A percentile compares a stretch with the other conserved stretches of the same genome.
Evolutionary conservation across 2,797 vertebrate genomes (phyloP).

Genomic region (Gambusia yucatana): DNA sequence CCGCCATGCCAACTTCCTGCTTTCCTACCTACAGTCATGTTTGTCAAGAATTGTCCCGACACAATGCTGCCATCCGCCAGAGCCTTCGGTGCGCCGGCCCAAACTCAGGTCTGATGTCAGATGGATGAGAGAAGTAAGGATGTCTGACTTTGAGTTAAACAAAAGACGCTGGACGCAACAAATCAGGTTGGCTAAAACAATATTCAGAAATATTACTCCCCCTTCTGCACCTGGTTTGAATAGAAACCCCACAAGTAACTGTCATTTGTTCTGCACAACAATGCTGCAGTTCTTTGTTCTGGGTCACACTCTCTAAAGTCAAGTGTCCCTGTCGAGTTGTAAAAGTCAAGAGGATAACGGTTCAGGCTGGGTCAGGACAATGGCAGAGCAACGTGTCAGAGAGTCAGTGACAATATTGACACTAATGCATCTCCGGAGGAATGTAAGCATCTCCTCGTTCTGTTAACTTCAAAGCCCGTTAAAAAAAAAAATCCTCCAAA

Average conservation of each 20-base stretch:
- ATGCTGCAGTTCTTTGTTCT: not conserved
- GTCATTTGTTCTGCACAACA: not conserved
- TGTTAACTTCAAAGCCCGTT: conserved; percentile 23
- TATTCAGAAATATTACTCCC: not conserved
- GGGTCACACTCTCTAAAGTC: not conserved
- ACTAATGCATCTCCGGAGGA: conserved; percentile 22
- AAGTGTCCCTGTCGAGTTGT: conserved; percentile 4
- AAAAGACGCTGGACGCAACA: conserved; percentile 1
- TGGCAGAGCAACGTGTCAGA: conserved; percentile 2
- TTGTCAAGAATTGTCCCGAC: conserved; percentile 74
- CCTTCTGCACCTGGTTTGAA: not conserved
- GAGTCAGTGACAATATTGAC: conserved; percentile 21
- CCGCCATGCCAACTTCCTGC: conserved; percentile 73
- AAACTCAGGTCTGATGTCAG: conserved; percentile 33
- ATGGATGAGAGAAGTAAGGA: conserved; percentile 13
- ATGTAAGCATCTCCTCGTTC: not conserved
- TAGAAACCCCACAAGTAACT: not conserved
- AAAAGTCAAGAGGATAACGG: conserved; percentile 14
- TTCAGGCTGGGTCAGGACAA: conserved; percentile 8
- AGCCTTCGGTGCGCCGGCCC: not conserved
- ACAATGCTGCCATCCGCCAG: conserved; percentile 63
- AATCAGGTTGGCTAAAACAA: not conserved
- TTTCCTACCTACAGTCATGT: conserved; percentile 67
- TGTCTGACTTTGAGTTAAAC: conserved; percentile 5
- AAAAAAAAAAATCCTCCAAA: conserved; percentile 6